Evolutionary conservation across 2,797 vertebrate species (phyloP).

Genomic region (Tenualosa thibaudeaui): DNA sequence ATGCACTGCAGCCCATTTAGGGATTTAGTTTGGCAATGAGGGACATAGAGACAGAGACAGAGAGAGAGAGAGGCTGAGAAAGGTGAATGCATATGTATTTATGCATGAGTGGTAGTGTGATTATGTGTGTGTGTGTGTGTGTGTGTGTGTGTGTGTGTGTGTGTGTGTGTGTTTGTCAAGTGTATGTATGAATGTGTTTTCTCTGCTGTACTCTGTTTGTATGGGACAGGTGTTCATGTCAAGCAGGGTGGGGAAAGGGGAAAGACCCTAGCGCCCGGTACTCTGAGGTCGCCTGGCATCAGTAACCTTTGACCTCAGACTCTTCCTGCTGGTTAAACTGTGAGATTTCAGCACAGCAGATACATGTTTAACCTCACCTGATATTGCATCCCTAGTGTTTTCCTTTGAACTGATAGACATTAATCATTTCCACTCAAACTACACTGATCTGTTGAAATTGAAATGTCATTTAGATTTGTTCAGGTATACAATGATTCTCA

Average conservation of each 20-base stretch:
- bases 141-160: not conserved
- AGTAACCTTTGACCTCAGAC: constrained; percentile 1
- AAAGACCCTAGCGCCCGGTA: not conserved
- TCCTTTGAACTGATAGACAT: not conserved
- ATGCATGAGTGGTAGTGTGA: not conserved
- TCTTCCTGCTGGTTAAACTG: not conserved
- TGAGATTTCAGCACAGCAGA: not conserved
- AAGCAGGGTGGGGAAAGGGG: not conserved
- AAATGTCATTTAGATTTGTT: no score
- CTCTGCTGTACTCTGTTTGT: not conserved
- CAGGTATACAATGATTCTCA: no score
- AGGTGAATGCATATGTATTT: not conserved
- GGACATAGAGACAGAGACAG: not conserved
- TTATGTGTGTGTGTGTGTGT: not conserved
- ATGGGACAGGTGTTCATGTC: no score
- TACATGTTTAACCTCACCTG: not conserved
- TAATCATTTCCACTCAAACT: no score
- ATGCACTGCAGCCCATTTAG: not conserved
- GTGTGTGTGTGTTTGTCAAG: not conserved
- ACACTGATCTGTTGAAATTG: no score
- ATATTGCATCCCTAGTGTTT: not conserved
- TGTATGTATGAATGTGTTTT: not conserved
- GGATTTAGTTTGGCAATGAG: not conserved
- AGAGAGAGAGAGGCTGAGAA: not conserved
- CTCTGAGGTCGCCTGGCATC: not conserved